Conservation (phyloP, 2,113 vertebrate genomes). For the Apteryx owenii region DNA sequence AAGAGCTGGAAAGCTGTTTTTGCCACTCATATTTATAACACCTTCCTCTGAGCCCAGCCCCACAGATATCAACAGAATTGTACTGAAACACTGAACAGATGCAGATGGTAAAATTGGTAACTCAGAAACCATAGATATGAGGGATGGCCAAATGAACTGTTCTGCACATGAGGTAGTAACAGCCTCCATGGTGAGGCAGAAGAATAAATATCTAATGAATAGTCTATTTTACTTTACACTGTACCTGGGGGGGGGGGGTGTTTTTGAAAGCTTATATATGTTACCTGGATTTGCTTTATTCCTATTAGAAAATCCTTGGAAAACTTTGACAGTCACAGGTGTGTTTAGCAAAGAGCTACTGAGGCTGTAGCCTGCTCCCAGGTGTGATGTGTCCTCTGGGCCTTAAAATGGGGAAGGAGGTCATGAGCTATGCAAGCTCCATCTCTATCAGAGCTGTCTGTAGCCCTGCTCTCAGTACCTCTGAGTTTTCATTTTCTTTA, state of each 20-base stretch:
- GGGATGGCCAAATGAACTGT: rapidly evolving
- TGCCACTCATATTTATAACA: not conserved
- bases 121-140: not conserved
- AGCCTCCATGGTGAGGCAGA: not conserved
- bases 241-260: not conserved
- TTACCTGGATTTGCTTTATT: not conserved
- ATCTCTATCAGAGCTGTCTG: rapidly evolving
- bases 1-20: not conserved
- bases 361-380: not conserved
- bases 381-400: not conserved
- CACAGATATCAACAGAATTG: not conserved
- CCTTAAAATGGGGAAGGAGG: not conserved
- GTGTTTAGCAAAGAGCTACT: not conserved
- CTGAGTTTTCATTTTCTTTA: not conserved
- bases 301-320: not conserved
- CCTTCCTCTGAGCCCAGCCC: not conserved
- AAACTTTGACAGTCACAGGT: not conserved
- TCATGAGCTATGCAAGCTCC: not conserved
- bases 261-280: not conserved
- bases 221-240: not conserved
- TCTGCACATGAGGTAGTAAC: not conserved
- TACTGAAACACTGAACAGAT: not conserved
- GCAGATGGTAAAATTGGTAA: not conserved
- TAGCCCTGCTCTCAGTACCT: not conserved
- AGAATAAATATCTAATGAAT: not conserved